A percentile compares a stretch with the other conserved stretches of the same genome.
Conservation (phyloP, 2,797 vertebrate species). For the Pachyuromys duprasi region DNA sequence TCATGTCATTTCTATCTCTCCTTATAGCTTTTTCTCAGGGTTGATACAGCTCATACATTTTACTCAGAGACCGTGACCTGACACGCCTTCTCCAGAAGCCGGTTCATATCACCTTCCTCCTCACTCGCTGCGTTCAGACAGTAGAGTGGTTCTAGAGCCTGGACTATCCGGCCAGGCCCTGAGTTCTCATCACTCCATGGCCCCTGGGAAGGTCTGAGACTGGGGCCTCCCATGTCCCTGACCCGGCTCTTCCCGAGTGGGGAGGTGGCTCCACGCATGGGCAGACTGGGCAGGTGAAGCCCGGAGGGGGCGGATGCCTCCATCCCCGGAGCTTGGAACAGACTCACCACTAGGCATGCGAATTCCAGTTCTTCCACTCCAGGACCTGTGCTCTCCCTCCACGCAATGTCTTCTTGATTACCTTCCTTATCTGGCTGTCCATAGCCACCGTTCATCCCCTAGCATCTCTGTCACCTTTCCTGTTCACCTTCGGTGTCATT, state of each 20-base stretch:
- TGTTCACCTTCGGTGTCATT: not conserved
- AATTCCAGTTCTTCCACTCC: not conserved
- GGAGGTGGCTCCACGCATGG: not conserved
- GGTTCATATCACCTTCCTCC: not conserved
- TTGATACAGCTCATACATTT: not conserved
- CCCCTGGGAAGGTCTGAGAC: too few species aligned
- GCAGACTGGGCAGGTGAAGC: not conserved
- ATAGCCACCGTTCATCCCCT: not conserved
- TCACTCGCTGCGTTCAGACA: not conserved
- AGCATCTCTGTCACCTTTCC: not conserved
- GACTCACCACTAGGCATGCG: too few species aligned
- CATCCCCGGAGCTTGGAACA: not conserved
- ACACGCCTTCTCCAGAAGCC: not conserved
- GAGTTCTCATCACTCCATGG: too few species aligned
- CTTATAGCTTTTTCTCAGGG: not conserved
- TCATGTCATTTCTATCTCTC: not conserved
- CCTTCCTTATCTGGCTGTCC: not conserved
- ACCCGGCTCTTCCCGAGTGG: not conserved
- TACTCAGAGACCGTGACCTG: not conserved
- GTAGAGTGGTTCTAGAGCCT: not conserved
- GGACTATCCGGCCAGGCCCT: not conserved
- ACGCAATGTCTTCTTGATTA: not conserved
- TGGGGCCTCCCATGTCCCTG: not conserved
- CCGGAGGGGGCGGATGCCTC: not conserved
- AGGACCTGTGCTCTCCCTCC: not conserved